phyloP scores from a whole-genome alignment of 2,113 vertebrate genomes.

The Egretta garzetta region DNA sequence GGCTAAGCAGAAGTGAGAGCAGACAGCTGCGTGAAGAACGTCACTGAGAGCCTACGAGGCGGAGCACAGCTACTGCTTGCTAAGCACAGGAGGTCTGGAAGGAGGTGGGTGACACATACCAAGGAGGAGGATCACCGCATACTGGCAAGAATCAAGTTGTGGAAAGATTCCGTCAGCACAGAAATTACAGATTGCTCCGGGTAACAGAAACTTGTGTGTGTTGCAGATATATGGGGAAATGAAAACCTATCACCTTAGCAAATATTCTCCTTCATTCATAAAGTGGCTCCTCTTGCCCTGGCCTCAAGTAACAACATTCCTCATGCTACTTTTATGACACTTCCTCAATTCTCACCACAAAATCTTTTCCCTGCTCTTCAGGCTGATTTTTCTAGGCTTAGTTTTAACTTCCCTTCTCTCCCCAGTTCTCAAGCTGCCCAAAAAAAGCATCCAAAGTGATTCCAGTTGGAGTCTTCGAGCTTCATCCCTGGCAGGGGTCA shows the following conservation, averaged over 20 bases:
- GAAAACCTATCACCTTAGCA: background rate
- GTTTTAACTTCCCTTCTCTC: background rate
- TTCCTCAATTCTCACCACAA: background rate
- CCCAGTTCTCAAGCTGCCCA: background rate
- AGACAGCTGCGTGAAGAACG: background rate
- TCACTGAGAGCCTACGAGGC: background rate
- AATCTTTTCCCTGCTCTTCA: background rate
- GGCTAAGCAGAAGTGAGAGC: background rate
- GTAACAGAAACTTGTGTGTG: background rate
- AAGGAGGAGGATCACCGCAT: background rate
- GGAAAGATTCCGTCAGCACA: background rate
- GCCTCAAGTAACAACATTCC: background rate
- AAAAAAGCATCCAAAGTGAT: background rate
- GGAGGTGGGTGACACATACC: background rate
- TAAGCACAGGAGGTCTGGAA: background rate
- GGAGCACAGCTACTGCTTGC: background rate
- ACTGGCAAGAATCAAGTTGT: fast-evolving
- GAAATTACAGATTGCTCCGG: background rate
- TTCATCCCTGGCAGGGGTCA: background rate
- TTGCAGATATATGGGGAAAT: background rate
- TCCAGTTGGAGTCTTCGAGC: background rate
- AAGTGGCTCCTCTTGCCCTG: background rate
- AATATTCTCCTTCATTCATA: background rate
- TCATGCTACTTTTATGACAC: background rate
- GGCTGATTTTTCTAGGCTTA: background rate